Evolutionary conservation across 2,888 invertebrate species (phyloP).

Genomic region (Xylota sylvarum): DNA sequence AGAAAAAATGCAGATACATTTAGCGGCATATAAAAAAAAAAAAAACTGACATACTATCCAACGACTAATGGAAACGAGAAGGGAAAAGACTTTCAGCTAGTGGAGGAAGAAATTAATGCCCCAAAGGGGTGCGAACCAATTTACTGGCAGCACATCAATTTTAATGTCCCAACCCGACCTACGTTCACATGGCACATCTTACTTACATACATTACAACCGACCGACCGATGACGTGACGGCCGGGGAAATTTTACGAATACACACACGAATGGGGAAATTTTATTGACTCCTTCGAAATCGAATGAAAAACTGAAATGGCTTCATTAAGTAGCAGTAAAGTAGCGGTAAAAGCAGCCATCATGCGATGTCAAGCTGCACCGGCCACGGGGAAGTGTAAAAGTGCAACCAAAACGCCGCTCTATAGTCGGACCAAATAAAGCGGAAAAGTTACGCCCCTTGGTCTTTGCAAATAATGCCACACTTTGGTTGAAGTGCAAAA

Average conservation of each 20-base stretch:
- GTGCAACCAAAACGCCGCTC: not conserved
- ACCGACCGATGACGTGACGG: too few species aligned
- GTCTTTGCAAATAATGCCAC: slow-evolving; percentile 43
- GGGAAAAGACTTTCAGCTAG: not conserved
- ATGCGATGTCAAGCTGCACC: slow-evolving; percentile 29
- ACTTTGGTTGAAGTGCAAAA: slow-evolving; percentile 40
- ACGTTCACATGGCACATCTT: slow-evolving; percentile 33
- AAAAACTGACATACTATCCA: slow-evolving; percentile 12
- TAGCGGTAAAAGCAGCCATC: slow-evolving; percentile 31
- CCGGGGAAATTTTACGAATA: slow-evolving; percentile 6
- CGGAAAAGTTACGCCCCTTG: slow-evolving; percentile 55
- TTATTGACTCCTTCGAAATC: slow-evolving; percentile 54
- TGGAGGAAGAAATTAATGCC: slow-evolving; percentile 29
- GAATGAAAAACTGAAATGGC: slow-evolving; percentile 61
- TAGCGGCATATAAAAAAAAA: slow-evolving; percentile 18
- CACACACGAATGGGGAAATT: slow-evolving; percentile 15
- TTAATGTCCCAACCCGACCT: slow-evolving; percentile 36
- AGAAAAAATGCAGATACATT: slow-evolving; percentile 6
- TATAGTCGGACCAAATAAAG: slow-evolving; percentile 5
- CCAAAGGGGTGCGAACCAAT: slow-evolving; percentile 50
- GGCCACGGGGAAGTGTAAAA: not conserved
- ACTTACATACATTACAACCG: too few species aligned
- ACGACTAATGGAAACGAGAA: not conserved
- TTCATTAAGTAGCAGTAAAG: slow-evolving; percentile 44
- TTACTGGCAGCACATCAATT: slow-evolving; percentile 37